Base-by-base conservation (phyloP, 2,888 invertebrate genomes). In the Scaptomyza tumidula region DNA sequence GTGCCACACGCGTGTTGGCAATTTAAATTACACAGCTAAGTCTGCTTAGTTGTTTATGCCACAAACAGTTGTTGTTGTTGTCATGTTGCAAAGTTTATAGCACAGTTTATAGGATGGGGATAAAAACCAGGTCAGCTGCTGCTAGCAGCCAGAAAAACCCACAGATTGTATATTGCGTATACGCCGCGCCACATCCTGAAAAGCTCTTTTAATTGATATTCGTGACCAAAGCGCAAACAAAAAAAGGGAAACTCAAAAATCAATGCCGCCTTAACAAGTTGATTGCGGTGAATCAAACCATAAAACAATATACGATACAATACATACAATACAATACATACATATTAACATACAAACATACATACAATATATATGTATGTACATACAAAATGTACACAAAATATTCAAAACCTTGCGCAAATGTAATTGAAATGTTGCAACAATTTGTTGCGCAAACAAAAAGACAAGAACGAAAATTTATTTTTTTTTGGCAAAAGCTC, bases 171-270 rank as follows among this genome's bases (percentile, higher is more conserved):
- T 10, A 43, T 57, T 63, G 24, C 66, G 59, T 50, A 65, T 71
- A 75, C 66, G 65, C 33, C 41, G 24, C 49, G 33, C 3, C 10
- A 4, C 3, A 55, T 16, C 41, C 29, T 39, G 61, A 54, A 50
- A 57, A 77, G 63, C 60, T 14, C 44, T 60, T 72, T 77, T 75
- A 67, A 77, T 77, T 75, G 73, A 77, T 58, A 53, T 77, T 58
- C 60, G 65, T 57, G 52, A 48, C 35, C 14, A 50, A 50, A 50
- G 39, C 16, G 19, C 24, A 27, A 33, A 46, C 33, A 31, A 39
- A 29, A 13, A 44, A 1, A 4, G 7, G 19, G 5, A 10, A 31
- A 29, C 10, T n/a, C 6, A 37, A 37, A 50, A 69, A 49, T 55
- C 48, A 69, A 61, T 44, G 55, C 16, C 16, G 60, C 16, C 44